A percentile compares a stretch with the other conserved stretches of the same genome.
These are phyloP conservation scores for Pseudopleuronectes americanus DNA, from an alignment of 2,797 vertebrate species.

Conservation along the genomic window DNA sequence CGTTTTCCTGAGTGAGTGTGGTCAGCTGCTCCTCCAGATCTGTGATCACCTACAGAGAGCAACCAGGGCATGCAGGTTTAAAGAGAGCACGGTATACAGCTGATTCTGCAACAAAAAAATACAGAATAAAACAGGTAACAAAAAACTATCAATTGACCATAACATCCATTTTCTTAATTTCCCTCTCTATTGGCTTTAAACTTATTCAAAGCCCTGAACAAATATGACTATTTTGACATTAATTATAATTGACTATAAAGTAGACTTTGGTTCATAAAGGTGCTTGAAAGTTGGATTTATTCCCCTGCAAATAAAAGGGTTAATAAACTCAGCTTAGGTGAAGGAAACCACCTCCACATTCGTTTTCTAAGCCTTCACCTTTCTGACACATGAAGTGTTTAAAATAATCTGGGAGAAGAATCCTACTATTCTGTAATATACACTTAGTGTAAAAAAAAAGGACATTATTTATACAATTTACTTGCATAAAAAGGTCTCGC, in stretches of 20 bases:
- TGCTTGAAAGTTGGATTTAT: not conserved
- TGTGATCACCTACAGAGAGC: constrained; percentile 89
- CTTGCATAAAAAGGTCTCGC: not conserved
- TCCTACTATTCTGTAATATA: not conserved
- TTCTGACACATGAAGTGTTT: not conserved
- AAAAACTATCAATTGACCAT: too few relatives aligned
- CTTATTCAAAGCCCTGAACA: not conserved
- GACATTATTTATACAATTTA: not conserved
- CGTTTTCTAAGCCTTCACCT: not conserved
- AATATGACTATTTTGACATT: not conserved
- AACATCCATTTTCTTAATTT: not conserved
- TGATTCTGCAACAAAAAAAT: not conserved
- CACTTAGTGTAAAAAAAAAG: not conserved
- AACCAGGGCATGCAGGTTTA: not conserved
- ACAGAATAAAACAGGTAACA: not conserved
- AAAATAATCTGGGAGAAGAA: too few relatives aligned
- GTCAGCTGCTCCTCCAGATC: constrained; percentile 98
- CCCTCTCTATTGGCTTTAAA: not conserved
- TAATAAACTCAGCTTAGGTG: too few relatives aligned
- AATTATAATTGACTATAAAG: too few relatives aligned
- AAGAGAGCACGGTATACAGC: not conserved
- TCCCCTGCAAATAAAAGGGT: not conserved
- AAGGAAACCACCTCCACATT: too few relatives aligned
- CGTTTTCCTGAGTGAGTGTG: constrained; percentile 94
- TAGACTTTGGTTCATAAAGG: not conserved